Evolutionary conservation across 2,797 vertebrate genomes (phyloP), one percentile per base, ranked within the genome.

Genomic region (Rhynchonycteris naso): DNA sequence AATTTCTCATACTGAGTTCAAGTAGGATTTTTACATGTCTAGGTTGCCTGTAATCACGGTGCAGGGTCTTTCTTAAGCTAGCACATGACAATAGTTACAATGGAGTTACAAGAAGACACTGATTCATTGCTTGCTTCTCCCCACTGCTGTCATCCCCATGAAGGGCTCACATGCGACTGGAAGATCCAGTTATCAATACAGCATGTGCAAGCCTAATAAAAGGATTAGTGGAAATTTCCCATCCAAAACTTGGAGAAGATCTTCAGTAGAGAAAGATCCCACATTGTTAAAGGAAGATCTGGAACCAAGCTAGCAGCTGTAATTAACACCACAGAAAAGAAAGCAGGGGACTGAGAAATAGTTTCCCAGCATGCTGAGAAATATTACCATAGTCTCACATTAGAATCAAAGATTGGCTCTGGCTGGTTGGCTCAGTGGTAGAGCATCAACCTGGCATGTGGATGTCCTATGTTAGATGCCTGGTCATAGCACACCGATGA

Each of bases 11-110:
- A 81, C 80, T 54, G 91, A 26, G 75, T 47, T 95, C 43, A 18
- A 76, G 76, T 56, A 82, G 81, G n/a, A 78, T 54, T 76, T 91
- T 81, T 86, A 84, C 96, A 95, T 91, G 92, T 66, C 91, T 88
- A 89, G 86, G 74, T 85, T 8, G 28, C 74, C 24, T 33, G n/a
- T 78, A 47, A 72, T 86, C 47, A 50, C 88, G 69, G 74, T 13
- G 2, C 63, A 58, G 79, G 65, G 86, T 88, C 91, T 90, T 88
- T 76, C 86, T 61, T 54, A 92, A 61, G 68, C 66, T 24, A 89
- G 47, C 43, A 58, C 28, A 2, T 26, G 78, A 38, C 30, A 26
- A 38, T 7, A 61, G 15, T 15, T 74, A 35, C 22, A 74, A n/a
- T 21, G 93, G n/a, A 87, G 94, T 43, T 54, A 59, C 72, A 6